Evolutionary conservation across 1,140 invertebrate species (phyloP).

Genomic region (Ceratina australensis): DNA sequence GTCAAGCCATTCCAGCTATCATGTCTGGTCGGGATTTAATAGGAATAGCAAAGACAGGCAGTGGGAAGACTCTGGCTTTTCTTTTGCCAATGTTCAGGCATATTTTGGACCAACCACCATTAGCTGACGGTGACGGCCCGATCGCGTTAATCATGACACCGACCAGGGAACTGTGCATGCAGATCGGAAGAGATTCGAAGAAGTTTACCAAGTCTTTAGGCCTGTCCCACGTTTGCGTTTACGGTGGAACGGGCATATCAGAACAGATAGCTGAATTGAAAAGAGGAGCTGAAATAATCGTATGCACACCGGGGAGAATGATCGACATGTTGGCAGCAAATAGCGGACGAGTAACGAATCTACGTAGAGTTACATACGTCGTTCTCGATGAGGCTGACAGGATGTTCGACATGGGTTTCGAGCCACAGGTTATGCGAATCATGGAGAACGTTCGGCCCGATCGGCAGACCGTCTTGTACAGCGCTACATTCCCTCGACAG

Average conservation of each 20-base stretch:
- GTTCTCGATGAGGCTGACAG: conserved; percentile 99
- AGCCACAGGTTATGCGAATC: conserved; percentile 98
- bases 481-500: conserved; percentile 98
- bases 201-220: conserved; percentile 96
- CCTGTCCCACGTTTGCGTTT: conserved; percentile 96
- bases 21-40: conserved; percentile 99
- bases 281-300: conserved; percentile 98
- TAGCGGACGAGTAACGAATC: conserved; percentile 97
- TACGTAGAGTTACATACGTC: conserved; percentile 96
- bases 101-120: conserved; percentile 94
- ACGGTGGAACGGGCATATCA: conserved; percentile 98
- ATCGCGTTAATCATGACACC: conserved; percentile 99
- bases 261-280: conserved; percentile 99
- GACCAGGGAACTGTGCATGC: conserved; percentile 98
- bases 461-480: conserved; percentile 98
- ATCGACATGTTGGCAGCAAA: conserved; percentile 99
- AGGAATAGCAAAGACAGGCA: conserved; percentile 99
- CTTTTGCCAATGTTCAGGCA: conserved; percentile 99
- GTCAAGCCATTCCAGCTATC: conserved; percentile 98
- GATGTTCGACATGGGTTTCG: conserved; percentile 99
- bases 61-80: conserved; percentile 99
- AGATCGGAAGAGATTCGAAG: conserved; percentile 98
- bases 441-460: conserved; percentile 98
- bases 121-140: conserved; percentile 98
- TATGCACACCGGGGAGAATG: conserved; percentile 99